Base-by-base conservation (phyloP, 2,888 invertebrate genomes). In the Mellilla xanthometata region DNA sequence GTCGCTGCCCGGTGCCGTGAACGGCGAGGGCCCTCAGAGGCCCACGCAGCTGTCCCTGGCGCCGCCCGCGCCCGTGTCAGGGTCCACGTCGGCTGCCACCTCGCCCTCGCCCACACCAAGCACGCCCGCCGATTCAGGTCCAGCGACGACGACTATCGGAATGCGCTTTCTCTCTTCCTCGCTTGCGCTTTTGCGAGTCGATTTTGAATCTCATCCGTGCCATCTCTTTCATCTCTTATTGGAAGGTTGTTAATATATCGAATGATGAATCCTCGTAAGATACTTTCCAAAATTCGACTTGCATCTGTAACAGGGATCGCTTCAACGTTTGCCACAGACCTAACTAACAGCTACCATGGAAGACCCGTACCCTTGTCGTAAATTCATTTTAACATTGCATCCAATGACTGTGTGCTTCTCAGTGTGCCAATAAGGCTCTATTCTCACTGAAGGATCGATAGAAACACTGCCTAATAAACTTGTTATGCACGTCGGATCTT, bases 111-210 rank as follows among this genome's bases (percentile, higher is more conserved):
- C 88, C 64, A 91, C 80, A 77, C 91, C 90, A 67, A 91, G 81
- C 88, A 91, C 84, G 71, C 90, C 81, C 66, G 86, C 90, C 68
- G 88, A 87, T 75, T 88, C 89, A 87, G 84, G 91, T 92, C 75
- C 72, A 60, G 58, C 66, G 63, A 61, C 66, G 61, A 54, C 65
- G 65, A 60, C 68, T 68, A 31, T 45, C 62, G 61, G 70, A 78
- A 77, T 76, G 73, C 71, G 63, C 65, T 67, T 72, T 71, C 67
- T 46, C 69, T 65, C 70, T 70, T 63, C 66, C 57, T 57, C 59
- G 52, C 62, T 57, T 50, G 29, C 56, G 65, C 65, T 63, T 52
- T 54, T 53, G 54, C 60, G 53, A 54, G 52, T 54, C 50, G 54
- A 47, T 41, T 47, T 47, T 46, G 39, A 49, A 30, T 39, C 32